Base-by-base conservation (phyloP, 2,113 vertebrate genomes). In the Cervus canadensis region DNA sequence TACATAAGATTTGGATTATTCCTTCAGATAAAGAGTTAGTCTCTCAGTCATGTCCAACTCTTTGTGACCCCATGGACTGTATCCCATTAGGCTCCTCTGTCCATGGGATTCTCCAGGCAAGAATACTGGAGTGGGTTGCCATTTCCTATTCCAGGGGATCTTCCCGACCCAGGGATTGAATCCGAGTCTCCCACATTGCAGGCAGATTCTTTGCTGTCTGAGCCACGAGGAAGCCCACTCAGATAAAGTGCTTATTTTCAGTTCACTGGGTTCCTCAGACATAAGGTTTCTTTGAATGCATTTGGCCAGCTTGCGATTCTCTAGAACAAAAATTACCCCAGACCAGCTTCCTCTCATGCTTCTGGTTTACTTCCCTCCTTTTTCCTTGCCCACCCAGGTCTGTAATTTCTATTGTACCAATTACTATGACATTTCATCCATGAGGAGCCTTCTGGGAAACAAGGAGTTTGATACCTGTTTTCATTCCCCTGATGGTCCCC, bases 191-290 rank as follows among this genome's bases (percentile, higher is more conserved):
- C 36, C 36, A 25, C 6, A 13, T 11, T 40, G 67, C 67, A 74
- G 36, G 67, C 67, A 71, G 67, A 23, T 40, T 40, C n/a, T 71
- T 23, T 13, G 67, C n/a, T 0, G 1, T 40, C 67, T 71, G 67
- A 71, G n/a, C 67, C 67, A 13, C 67, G 5, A 6, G 67, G 67
- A 74, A 74, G 67, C 19, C 67, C 67, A 3, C 36, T 40, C 67
- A 59, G 48, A 85, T 87, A 85, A 94, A 64, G 28, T 25, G 9
- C 10, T 97, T 54, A 52, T 76, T 95, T 95, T 56, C 57, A 21
- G 62, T 78, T 76, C 43, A 54, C 14, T 60, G 60, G 90, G 54
- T 56, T 83, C 60, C 45, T 83, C 15, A 40, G 71, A 64, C n/a
- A 7, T 48, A 48, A 40, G 45, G 16, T 85, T 92, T 95, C 94